Conservation (phyloP, 2,113 vertebrate genomes). For the Hippocampus mohnikei region DNA sequence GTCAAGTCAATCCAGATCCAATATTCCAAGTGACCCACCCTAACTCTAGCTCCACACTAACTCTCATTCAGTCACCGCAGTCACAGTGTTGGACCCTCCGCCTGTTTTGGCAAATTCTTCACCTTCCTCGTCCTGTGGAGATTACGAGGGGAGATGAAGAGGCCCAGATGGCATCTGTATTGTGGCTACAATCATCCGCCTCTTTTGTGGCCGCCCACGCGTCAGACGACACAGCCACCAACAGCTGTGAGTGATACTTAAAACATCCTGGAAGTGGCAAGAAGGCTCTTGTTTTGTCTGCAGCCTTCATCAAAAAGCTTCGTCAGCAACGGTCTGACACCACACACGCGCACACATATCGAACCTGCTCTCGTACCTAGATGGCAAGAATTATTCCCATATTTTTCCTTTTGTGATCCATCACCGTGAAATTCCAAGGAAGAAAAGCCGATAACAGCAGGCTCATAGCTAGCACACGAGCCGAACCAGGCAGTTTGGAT, state of each 20-base stretch:
- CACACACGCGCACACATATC: background rate
- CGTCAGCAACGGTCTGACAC: background rate
- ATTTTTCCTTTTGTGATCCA: background rate
- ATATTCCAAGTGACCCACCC: background rate
- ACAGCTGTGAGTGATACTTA: conserved; percentile 66
- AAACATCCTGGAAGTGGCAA: conserved; percentile 36
- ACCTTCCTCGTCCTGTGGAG: conserved; percentile 37
- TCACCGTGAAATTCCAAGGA: background rate
- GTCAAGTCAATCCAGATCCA: background rate
- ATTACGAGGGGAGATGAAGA: conserved; percentile 55
- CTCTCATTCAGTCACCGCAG: conserved; percentile 27
- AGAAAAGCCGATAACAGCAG: background rate
- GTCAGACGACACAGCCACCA: conserved; percentile 66
- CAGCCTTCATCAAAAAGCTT: conserved; percentile 39
- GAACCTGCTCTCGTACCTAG: background rate
- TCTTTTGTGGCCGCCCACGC: conserved; percentile 58
- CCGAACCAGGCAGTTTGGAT: background rate
- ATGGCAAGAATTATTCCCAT: background rate
- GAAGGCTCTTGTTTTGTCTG: conserved; percentile 65
- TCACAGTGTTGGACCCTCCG: conserved; percentile 14
- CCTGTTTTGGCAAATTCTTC: conserved; percentile 19
- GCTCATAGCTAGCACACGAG: background rate
- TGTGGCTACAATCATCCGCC: conserved; percentile 74
- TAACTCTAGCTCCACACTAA: background rate
- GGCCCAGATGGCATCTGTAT: conserved; percentile 69